These are phyloP conservation scores for Aphidius ervi DNA, from an alignment of 1,140 invertebrate genomes.

Conservation along the genomic window DNA sequence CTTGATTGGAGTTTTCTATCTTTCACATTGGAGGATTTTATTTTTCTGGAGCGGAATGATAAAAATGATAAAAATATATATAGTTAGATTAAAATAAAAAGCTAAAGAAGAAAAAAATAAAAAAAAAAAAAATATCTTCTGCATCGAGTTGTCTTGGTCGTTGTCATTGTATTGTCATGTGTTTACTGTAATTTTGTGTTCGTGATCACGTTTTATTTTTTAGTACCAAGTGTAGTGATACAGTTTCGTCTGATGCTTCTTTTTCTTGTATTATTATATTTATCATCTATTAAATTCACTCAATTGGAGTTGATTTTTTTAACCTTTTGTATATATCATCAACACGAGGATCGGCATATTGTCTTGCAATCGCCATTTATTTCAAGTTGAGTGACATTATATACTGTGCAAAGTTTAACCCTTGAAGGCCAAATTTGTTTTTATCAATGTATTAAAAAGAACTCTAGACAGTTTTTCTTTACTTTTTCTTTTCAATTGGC, in stretches of 20 bases:
- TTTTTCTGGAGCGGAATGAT: slow-evolving; percentile 6
- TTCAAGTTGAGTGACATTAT: too few relatives aligned
- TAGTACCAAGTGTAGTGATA: background rate
- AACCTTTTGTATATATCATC: too few relatives aligned
- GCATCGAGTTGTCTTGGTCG: background rate
- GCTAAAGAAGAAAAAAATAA: background rate
- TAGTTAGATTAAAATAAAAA: background rate
- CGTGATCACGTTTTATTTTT: slow-evolving; percentile 12
- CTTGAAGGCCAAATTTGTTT: too few relatives aligned
- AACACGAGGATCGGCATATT: too few relatives aligned
- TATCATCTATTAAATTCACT: slow-evolving; percentile 8
- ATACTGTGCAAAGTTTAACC: too few relatives aligned
- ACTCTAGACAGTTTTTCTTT: too few relatives aligned
- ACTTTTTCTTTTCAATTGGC: too few relatives aligned
- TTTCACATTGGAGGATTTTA: background rate
- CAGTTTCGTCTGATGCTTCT: slow-evolving; percentile 5
- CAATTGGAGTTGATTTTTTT: slow-evolving; percentile 6
- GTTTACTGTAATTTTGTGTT: slow-evolving; percentile 15
- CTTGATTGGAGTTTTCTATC: slow-evolving; percentile 19
- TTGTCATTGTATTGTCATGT: background rate
- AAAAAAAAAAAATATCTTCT: slow-evolving; percentile 8
- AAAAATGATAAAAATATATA: slow-evolving; percentile 8
- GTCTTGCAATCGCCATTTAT: too few relatives aligned
- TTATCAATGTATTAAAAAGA: too few relatives aligned
- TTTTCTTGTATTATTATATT: too few relatives aligned